A percentile compares a stretch with the other conserved stretches of the same genome.
These are phyloP conservation scores for Nephrotoma guestfalica DNA, from an alignment of 2,888 invertebrate genomes.

Conservation along the genomic window DNA sequence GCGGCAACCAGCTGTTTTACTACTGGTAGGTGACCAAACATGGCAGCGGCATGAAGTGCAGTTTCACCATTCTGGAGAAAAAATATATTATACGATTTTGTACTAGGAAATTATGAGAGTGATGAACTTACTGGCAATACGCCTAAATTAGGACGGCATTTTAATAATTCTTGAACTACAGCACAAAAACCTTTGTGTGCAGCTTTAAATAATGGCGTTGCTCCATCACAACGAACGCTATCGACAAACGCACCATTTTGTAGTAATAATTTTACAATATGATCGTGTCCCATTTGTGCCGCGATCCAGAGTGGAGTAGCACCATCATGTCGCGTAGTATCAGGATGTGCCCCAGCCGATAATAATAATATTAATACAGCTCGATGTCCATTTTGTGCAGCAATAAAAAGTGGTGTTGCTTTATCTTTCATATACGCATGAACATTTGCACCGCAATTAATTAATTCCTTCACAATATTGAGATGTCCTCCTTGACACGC, in stretches of 20 bases:
- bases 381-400: slow-evolving; percentile 86
- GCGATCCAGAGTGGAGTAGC: slow-evolving; percentile 90
- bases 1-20: slow-evolving; percentile 59
- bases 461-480: slow-evolving; percentile 71
- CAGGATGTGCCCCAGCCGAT: slow-evolving; percentile 55
- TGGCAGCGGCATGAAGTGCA: slow-evolving; percentile 78
- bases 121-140: slow-evolving; percentile 51
- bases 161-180: slow-evolving; percentile 71
- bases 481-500: slow-evolving; percentile 83
- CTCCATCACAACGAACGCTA: slow-evolving; percentile 74
- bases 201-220: slow-evolving; percentile 87
- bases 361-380: slow-evolving; percentile 61
- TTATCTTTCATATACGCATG: slow-evolving; percentile 84
- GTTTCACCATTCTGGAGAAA: slow-evolving; percentile 76
- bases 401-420: slow-evolving; percentile 82
- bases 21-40: slow-evolving; percentile 72
- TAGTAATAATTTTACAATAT: slow-evolving; percentile 61
- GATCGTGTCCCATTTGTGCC: slow-evolving; percentile 86
- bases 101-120: slow-evolving; percentile 17
- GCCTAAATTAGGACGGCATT: slow-evolving; percentile 66
- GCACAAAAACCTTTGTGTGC: slow-evolving; percentile 86
- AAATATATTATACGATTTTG: background rate
- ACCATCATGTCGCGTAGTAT: slow-evolving; percentile 64
- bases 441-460: slow-evolving; percentile 66
- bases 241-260: slow-evolving; percentile 68